Evolutionary conservation across 2,113 vertebrate species (phyloP).

Genomic region (Malurus cyaneus): DNA sequence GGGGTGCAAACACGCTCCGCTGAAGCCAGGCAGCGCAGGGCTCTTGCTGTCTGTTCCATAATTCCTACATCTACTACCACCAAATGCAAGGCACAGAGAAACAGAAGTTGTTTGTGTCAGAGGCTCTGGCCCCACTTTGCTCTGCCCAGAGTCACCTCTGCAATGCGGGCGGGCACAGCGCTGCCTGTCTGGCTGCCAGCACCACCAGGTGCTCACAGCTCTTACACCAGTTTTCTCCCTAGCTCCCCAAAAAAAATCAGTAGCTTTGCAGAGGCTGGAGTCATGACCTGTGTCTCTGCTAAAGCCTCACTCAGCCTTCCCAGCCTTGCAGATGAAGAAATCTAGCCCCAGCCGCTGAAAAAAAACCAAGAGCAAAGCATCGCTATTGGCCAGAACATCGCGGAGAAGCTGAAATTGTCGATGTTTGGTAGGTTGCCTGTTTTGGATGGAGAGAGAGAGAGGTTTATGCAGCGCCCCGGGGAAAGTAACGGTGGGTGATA

Average conservation of each 20-base stretch:
- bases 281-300: background rate
- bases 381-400: background rate
- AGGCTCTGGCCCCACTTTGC: background rate
- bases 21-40: background rate
- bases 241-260: background rate
- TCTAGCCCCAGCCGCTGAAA: background rate
- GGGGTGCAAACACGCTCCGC: rapidly evolving
- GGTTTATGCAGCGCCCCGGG: background rate
- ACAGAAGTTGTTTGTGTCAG: background rate
- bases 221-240: background rate
- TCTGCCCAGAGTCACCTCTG: background rate
- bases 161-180: background rate
- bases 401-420: background rate
- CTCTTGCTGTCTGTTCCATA: background rate
- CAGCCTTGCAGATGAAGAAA: background rate
- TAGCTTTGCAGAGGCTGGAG: background rate
- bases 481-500: background rate
- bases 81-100: background rate
- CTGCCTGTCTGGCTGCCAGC: background rate
- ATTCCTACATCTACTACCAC: background rate
- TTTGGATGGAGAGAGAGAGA: background rate
- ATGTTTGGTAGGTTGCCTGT: background rate
- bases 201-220: background rate
- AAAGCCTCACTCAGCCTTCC: background rate
- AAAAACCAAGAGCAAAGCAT: background rate